These are phyloP conservation scores for Trachops cirrhosus DNA, from an alignment of 2,797 vertebrate species.

Conservation along the genomic window DNA sequence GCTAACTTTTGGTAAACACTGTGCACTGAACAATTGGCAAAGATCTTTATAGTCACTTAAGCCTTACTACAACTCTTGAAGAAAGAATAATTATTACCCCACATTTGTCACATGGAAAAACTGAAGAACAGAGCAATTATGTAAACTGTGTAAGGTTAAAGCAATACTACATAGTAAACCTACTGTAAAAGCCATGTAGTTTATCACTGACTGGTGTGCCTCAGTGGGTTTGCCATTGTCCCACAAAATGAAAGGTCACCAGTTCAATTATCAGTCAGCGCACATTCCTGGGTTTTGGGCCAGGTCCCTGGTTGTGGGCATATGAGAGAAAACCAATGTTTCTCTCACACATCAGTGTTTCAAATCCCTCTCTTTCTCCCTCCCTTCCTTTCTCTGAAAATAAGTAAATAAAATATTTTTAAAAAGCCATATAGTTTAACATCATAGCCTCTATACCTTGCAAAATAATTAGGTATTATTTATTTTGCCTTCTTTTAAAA, in stretches of 20 bases:
- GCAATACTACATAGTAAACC: background rate
- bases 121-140: background rate
- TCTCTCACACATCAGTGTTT: background rate
- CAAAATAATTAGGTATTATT: background rate
- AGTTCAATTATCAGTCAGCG: too few relatives aligned
- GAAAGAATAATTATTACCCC: background rate
- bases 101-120: background rate
- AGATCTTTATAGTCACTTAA: background rate
- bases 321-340: background rate
- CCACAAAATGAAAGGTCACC: background rate
- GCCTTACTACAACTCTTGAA: background rate
- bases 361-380: background rate
- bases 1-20: background rate
- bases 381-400: background rate
- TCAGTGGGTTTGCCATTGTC: background rate
- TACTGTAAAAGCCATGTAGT: background rate
- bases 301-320: background rate
- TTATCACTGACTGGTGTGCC: background rate
- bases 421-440: background rate
- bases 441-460: background rate
- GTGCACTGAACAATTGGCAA: background rate
- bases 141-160: background rate
- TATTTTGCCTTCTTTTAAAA: background rate
- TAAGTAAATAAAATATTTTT: background rate
- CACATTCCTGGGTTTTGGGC: too few relatives aligned